Evolutionary conservation across 2,888 invertebrate species (phyloP).

Genomic region (Hetaerina titia): DNA sequence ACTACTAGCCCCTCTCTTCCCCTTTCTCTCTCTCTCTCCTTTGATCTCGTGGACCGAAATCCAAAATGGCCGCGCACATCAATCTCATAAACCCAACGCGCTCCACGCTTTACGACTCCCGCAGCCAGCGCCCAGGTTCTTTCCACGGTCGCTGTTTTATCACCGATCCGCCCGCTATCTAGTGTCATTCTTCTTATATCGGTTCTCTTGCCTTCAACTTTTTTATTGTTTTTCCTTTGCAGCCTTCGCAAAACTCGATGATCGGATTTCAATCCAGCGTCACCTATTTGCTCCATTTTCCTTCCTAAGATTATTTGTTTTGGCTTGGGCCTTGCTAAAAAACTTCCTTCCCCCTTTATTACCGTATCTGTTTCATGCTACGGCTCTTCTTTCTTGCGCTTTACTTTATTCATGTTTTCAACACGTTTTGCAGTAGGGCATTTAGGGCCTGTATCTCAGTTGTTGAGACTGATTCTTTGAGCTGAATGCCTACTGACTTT

Average conservation of each 20-base stretch:
- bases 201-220: conserved; percentile 45
- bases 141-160: conserved; percentile 54
- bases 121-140: neutral
- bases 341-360: neutral
- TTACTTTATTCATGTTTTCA: neutral
- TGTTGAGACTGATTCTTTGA: neutral
- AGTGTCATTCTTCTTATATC: conserved; percentile 63
- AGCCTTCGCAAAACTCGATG: conserved; percentile 22
- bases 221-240: conserved; percentile 43
- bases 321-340: neutral
- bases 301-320: conserved; percentile 8
- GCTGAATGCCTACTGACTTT: neutral
- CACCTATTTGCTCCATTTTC: neutral
- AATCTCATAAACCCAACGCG: conserved; percentile 53
- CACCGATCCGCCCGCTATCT: conserved; percentile 65
- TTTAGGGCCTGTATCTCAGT: neutral
- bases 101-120: conserved; percentile 12
- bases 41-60: conserved; percentile 37
- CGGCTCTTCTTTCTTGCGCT: neutral
- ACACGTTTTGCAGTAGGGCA: neutral
- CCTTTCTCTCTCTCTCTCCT: neutral
- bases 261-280: conserved; percentile 24
- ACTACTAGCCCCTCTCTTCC: neutral
- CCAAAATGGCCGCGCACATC: conserved; percentile 62
- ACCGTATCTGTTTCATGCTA: neutral